Conservation (phyloP, 2,888 invertebrate genomes). For the Nomada goodeniana region DNA sequence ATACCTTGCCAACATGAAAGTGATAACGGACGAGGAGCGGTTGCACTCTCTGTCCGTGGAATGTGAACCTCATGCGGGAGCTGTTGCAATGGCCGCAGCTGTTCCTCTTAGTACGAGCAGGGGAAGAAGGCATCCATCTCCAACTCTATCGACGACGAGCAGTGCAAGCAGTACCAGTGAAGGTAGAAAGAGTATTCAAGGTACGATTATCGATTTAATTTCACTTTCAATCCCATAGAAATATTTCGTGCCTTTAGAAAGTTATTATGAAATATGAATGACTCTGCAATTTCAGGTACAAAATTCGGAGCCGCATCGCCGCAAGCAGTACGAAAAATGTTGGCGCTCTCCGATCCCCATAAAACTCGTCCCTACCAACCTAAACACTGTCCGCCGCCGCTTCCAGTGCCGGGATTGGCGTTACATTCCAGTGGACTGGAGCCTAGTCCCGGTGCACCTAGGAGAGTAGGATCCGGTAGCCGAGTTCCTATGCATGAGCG, state of each 20-base stretch:
- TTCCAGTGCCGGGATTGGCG: slow-evolving; percentile 88
- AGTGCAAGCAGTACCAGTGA: slow-evolving; percentile 95
- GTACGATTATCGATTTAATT: slow-evolving; percentile 52
- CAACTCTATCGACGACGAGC: slow-evolving; percentile 96
- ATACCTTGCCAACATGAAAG: slow-evolving; percentile 96
- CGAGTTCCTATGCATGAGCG: slow-evolving; percentile 91
- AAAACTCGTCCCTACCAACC: slow-evolving; percentile 96
- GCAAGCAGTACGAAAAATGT: slow-evolving; percentile 97
- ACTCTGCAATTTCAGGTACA: slow-evolving; percentile 75
- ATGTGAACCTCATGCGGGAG: slow-evolving; percentile 89
- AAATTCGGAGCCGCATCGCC: slow-evolving; percentile 95
- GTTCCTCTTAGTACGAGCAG: slow-evolving; percentile 87
- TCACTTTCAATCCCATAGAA: not conserved
- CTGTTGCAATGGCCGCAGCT: slow-evolving; percentile 83
- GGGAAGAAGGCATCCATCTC: slow-evolving; percentile 94
- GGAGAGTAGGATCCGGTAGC: slow-evolving; percentile 86
- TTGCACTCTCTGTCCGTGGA: slow-evolving; percentile 95
- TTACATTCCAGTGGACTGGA: slow-evolving; percentile 84
- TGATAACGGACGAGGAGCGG: slow-evolving; percentile 95
- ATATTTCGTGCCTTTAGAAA: not conserved
- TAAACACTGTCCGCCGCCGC: slow-evolving; percentile 87
- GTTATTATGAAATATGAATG: not conserved
- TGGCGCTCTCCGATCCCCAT: slow-evolving; percentile 94
- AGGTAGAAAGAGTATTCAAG: slow-evolving; percentile 86
- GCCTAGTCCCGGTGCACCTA: slow-evolving; percentile 86